Evolutionary conservation across 2,113 vertebrate genomes (phyloP), one percentile per base, ranked within the genome.

Genomic region (Megaceryle maxima): DNA sequence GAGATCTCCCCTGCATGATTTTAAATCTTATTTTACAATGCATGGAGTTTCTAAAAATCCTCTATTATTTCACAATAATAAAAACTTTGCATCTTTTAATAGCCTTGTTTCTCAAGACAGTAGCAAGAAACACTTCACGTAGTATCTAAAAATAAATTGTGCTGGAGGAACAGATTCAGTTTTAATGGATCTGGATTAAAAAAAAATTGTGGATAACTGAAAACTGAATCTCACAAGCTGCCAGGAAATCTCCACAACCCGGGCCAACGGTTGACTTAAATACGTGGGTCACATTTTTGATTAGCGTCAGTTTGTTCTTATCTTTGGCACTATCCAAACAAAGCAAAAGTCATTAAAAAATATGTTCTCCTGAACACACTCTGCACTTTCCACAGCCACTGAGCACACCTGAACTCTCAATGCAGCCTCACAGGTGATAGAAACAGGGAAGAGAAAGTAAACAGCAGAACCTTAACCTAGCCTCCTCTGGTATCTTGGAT

Each of bases 311-410:
- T 26, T 74, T 66, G 21, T 25, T 63, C 15, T 43, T 64, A 43
- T 43, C 37, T 88, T 43, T 7, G 20, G 4, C 53, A 56, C 29
- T 2, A 53, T 2, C 29, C 39, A 72, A 75, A 59, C 4, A 63
- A n/a, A 2, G 13, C 35, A 83, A 77, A 48, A 44, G 19, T 7
- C 0, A 21, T 22, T 51, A 19, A 0, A 43, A 76, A 50, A 64
- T 10, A 0, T 12, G 1, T 17, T 1, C 1, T 13, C 39, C 75
- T 4, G 37, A 39, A 41, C 19, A 21, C 37, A 3, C 0, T 1
- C 13, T 18, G 16, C 2, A 3, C 39, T 20, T 59, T 13, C 31
- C 41, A 35, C 21, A 6, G 24, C 8, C 20, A 26, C 11, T 2
- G 12, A 15, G 5, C 70, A 56, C 16, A 11, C 4, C 57, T 5